Evolutionary conservation across 2,113 vertebrate genomes (phyloP), one percentile per base, ranked within the genome.

Genomic region (Gila orcuttii): DNA sequence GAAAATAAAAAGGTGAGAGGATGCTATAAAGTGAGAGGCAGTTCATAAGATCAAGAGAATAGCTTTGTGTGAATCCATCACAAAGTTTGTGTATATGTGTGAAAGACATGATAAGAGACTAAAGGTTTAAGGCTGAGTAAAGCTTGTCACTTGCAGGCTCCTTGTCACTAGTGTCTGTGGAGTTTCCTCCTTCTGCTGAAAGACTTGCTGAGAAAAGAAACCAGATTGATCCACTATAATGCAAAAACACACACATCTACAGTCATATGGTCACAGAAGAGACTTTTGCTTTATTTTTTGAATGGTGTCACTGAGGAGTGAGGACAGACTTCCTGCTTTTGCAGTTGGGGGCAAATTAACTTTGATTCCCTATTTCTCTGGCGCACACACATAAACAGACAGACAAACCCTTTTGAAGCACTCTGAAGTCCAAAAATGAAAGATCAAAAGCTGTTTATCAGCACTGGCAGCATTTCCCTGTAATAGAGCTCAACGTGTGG

Each of bases 391-490:
- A 81, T 0, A 52, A 7, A 57, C 39, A 42, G 4, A 66, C 80
- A 55, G 57, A 74, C 74, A 79, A 57, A 79, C 28, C 23, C 62
- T 80, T 82, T 25, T 80, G 64, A 86, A 68, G 83, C 81, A 82
- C 84, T 85, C 86, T 86, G 84, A 85, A 88, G 85, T 84, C 86
- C 83, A 86, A 85, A 88, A 85, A 55, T 50, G 21, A 85, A 86
- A 87, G 85, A 90, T 88, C 85, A 89, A 85, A 89, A 57, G 15
- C 82, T 85, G 84, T 89, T 89, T 89, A 87, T 88, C 73, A 85
- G 78, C 55, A 71, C 73, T 84, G 45, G 85, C 45, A 76, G 47
- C 45, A 82, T 88, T 88, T 88, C 85, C 73, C 55, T 88, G 86
- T 62, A 50, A 74, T 55, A 55, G 77, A 89, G 78, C 68, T 59